A percentile compares a stretch with the other conserved stretches of the same genome.
Evolutionary conservation across 2,888 invertebrate genomes (phyloP).

Genomic region (Electrophaes corylata): DNA sequence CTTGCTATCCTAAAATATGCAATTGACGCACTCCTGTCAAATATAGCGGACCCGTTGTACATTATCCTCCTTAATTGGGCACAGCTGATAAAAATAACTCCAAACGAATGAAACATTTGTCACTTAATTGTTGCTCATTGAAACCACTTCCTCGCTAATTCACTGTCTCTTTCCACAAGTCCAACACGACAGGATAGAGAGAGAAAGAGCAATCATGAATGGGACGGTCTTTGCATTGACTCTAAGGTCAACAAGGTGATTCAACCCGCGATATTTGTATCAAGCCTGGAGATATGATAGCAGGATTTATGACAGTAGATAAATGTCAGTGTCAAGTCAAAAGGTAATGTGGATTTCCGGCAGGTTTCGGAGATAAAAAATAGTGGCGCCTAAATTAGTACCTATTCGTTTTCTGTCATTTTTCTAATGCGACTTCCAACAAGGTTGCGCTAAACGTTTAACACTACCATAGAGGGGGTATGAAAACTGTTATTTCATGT

Average conservation of each 20-base stretch:
- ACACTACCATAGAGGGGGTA: too few relatives aligned
- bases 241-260: constrained; percentile 74
- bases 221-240: constrained; percentile 65
- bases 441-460: too few relatives aligned
- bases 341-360: constrained; percentile 20
- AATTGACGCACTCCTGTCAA: too few relatives aligned
- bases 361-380: constrained; percentile 13
- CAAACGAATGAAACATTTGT: constrained; percentile 25
- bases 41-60: too few relatives aligned
- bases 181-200: constrained; percentile 28
- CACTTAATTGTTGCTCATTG: constrained; percentile 23
- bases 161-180: constrained; percentile 10
- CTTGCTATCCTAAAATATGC: too few relatives aligned
- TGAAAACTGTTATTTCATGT: too few relatives aligned
- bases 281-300: constrained; percentile 15
- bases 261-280: constrained; percentile 58
- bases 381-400: constrained; percentile 27
- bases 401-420: too few relatives aligned
- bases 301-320: constrained; percentile 28
- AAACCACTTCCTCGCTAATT: constrained; percentile 10
- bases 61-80: constrained; percentile 11
- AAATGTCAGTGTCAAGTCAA: constrained; percentile 29
- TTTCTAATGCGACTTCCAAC: too few relatives aligned
- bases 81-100: constrained; percentile 25
- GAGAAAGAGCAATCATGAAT: constrained; percentile 61